Base-by-base conservation (phyloP, 2,797 vertebrate species). In the Momotus momota region DNA sequence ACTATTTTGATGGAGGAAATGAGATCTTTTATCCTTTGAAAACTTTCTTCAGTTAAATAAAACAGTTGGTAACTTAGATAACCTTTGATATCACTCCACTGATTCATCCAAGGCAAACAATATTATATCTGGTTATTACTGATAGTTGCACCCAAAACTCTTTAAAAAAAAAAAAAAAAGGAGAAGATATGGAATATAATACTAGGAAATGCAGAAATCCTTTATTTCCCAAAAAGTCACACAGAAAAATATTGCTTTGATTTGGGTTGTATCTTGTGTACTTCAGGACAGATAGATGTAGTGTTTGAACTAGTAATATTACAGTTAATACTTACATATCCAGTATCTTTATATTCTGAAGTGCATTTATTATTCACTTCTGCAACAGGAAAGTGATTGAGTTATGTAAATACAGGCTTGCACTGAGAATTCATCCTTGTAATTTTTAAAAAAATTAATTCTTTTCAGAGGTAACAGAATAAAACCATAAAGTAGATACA, bases 221-320 rank as follows among this genome's bases (percentile, higher is more conserved):
- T 66, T 62, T 23, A 26, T 80, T 87, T 75, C 18, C n/a, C n/a
- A 65, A n/a, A 77, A 38, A 18, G 18, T 45, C 12, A 40, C 33
- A 21, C 14, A 21, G 14, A 46, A 26, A 31, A 80, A 29, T 45
- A 72, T 4, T 41, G 7, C n/a, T 72, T 81, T 48, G n/a, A 51
- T 3, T 5, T 41, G 27, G 20, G 45, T 7, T 0, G 0, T 46
- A n/a, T 61, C 33, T 41, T 52, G 6, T 27, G 7, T 66, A 9
- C 71, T 83, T 79, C 8, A 20, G 31, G 22, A 74, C 33, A 70
- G 22, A 26, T 4, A 38, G 13, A 25, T 51, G 2, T 81, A 65
- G 45, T 8, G 18, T 78, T 75, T 78, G 80, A 91, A 46, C 15
- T 13, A 46, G 20, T 38, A 52, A 27, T 52, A 72, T n/a, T 33